Evolutionary conservation across 2,113 vertebrate genomes (phyloP), one percentile per base, ranked within the genome.

Genomic region (Ammodytes marinus): DNA sequence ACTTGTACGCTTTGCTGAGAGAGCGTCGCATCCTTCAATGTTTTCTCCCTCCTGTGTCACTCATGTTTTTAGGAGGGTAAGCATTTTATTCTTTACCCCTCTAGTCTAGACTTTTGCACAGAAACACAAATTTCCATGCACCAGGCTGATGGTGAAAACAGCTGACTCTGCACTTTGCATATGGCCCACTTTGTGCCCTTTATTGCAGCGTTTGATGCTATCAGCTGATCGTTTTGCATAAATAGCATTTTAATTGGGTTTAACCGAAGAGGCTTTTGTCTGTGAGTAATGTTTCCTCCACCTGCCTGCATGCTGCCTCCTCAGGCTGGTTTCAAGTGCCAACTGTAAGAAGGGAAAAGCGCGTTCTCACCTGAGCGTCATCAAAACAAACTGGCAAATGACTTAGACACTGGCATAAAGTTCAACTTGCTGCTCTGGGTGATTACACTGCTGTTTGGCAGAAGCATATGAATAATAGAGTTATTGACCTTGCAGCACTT

Each of bases 1-100:
- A 89, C 80, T 92, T 80, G 17, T 68, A 89, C 71, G 72, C 86
- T 86, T 85, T 86, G 74, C 88, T 81, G 87, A 77, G 83, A 74
- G 72, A 87, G 80, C 79, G 15, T 74, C 72, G 80, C 80, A 66
- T 82, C 83, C 79, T 69, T 89, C 83, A 77, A 1, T 72, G 60
- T 88, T 68, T 27, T 84, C 77, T 86, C 47, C 64, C 69, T 84
- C 35, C 65, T 39, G 53, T 68, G 39, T 69, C 80, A 9, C 35
- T 49, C 27, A 2, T 75, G 54, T 55, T 79, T 89, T 59, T 45
- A 59, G 53, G 17, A 27, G 10, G 14, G 77, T 79, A 58, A 9
- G 11, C 14, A 15, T 73, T 86, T 77, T 55, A 13, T 43, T 39
- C 19, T 54, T 54, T 83, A 37, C 63, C 42, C 27, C 27, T 27